Evolutionary conservation across 1,140 invertebrate species (phyloP).

Genomic region (Meteorus sp.): DNA sequence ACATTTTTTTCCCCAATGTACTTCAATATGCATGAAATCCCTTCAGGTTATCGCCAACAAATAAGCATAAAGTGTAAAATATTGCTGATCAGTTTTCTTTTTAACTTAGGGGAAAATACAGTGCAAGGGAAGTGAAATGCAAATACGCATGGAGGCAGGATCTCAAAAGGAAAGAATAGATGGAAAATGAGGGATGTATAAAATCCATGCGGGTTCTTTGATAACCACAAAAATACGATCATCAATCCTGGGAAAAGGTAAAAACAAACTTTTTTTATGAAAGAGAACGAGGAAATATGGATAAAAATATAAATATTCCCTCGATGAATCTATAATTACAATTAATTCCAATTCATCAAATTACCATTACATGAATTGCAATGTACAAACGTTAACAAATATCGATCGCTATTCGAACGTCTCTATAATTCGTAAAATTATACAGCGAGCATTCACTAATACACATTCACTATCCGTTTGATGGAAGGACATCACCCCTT

Average conservation of each 20-base stretch:
- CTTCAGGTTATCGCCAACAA: conserved; percentile 38
- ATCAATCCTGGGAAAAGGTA: too few relatives aligned
- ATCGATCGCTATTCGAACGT: conserved; percentile 7
- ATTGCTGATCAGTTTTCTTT: conserved; percentile 45
- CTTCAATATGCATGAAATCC: too few relatives aligned
- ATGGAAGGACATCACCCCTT: conserved; percentile 10
- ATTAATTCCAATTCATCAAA: neutral
- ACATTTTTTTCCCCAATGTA: too few relatives aligned
- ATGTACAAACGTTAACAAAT: neutral
- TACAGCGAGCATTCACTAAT: conserved; percentile 25
- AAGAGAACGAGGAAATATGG: too few relatives aligned
- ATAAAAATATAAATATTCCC: too few relatives aligned
- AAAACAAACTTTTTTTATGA: too few relatives aligned
- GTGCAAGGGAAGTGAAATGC: conserved; percentile 19
- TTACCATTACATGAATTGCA: neutral
- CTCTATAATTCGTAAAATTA: conserved; percentile 25
- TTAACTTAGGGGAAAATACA: conserved; percentile 14
- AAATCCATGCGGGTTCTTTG: neutral
- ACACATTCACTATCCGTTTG: conserved; percentile 20
- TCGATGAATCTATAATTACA: too few relatives aligned
- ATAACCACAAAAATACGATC: too few relatives aligned
- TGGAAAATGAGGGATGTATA: too few relatives aligned
- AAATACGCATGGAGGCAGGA: neutral
- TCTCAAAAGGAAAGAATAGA: neutral
- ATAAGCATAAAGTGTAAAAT: conserved; percentile 49